Evolutionary conservation across 92 coral and sea anemone species (phyloP), one percentile per base, ranked within the genome.

Genomic region (Anthopleura xanthogrammica): DNA sequence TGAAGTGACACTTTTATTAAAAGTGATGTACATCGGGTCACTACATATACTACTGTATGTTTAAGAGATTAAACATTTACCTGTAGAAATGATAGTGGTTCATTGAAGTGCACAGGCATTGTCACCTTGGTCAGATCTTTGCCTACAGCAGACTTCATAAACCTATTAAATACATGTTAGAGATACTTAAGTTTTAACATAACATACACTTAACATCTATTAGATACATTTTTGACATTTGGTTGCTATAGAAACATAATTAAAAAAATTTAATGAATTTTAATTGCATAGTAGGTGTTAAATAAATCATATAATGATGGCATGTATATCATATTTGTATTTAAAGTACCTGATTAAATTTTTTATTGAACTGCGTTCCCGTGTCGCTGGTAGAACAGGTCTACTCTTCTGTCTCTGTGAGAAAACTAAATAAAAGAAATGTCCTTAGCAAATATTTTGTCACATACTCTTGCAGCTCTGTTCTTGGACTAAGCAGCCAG

Each of bases 81-180:
- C 94, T 96, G 99, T 23, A 96, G 88, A 87, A 96, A 96, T 41
- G 99, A 94, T 9, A 94, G 85, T 43, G 99, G 99, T 83, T 96
- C 99, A 86, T 96, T 96, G 76, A 94, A 94, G 81, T 92, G 95
- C 72, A 96, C 99, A 7, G 99, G 99, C 98, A 94, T 96, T 1
- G 99, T 94, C 23, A 96, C 99, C 77, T 96, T 96, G 46, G 99
- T 96, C 14, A 96, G 75, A 85, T 96, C 99, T 90, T 96, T 96
- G 10, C 99, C 99, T 80, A 92, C 89, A 56, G 92, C 99, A 41
- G 99, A 91, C 82, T 96, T 96, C 95, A 96, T 88, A 65, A 96
- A 96, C 76, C 99, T 95, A 86, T 41, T 50, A 80, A 52, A 29
- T 41, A 74, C 29, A 50, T 50, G 54, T 16, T 5, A 16, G 13